These are phyloP conservation scores for Trematomus loennbergii DNA, from an alignment of 2,113 vertebrate genomes.

Conservation along the genomic window DNA sequence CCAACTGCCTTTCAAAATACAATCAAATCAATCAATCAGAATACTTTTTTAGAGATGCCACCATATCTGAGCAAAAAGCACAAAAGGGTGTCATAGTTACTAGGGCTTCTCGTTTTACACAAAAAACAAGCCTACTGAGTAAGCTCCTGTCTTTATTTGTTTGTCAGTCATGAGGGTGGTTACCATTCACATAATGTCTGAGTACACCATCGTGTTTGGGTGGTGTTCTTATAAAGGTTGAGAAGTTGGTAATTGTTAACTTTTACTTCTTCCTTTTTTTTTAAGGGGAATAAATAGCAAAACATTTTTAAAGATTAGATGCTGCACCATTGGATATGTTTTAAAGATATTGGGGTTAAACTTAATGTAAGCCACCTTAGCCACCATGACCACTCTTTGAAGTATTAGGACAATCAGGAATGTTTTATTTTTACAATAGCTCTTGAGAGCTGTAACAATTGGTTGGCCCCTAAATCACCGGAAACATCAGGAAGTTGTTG, in stretches of 20 bases:
- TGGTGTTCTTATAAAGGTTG: background rate
- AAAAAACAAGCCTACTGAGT: background rate
- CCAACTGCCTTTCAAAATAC: background rate
- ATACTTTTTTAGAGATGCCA: constrained; percentile 18
- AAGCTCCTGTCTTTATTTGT: background rate
- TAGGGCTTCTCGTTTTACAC: background rate
- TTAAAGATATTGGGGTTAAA: constrained; percentile 19
- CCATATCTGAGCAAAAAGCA: background rate
- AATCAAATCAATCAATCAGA: background rate
- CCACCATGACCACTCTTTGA: constrained; percentile 15
- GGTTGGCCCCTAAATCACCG: constrained; percentile 66
- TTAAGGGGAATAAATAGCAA: too few relatives aligned
- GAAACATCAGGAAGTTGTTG: constrained; percentile 91
- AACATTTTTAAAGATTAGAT: background rate
- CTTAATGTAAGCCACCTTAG: constrained; percentile 16
- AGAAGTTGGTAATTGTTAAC: background rate
- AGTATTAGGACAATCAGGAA: constrained; percentile 17
- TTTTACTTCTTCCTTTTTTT: background rate
- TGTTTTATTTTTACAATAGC: constrained; percentile 45
- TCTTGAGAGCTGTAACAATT: constrained; percentile 52
- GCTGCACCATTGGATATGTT: constrained; percentile 23
- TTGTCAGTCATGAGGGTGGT: constrained; percentile 5
- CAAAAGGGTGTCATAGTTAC: constrained; percentile 2
- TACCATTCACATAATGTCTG: background rate
- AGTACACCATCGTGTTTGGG: background rate